These are phyloP conservation scores for Philopedon plagiatum DNA, from an alignment of 2,888 invertebrate genomes.

Conservation along the genomic window DNA sequence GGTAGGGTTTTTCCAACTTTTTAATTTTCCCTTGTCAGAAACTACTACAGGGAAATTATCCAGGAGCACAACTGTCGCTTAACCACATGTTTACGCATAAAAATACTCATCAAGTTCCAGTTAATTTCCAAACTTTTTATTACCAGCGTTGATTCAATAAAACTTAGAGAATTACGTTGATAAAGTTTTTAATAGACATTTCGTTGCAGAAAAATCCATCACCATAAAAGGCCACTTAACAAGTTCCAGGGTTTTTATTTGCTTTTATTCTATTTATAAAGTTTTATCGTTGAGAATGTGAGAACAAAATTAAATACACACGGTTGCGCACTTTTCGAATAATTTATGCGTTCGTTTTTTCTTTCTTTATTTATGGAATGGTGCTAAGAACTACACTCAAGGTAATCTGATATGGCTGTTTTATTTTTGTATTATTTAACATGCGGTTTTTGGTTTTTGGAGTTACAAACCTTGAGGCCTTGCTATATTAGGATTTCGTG, in stretches of 20 bases:
- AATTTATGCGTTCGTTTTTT: conserved; percentile 11
- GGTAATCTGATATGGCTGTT: conserved; percentile 9
- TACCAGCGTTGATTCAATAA: too few species aligned
- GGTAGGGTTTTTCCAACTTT: too few species aligned
- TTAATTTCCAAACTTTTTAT: too few species aligned
- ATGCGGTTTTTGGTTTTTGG: neutral
- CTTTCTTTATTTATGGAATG: conserved; percentile 3
- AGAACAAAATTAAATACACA: conserved; percentile 10
- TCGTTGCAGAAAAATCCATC: neutral
- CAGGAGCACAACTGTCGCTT: too few species aligned
- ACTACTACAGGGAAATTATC: too few species aligned
- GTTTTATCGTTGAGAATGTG: conserved; percentile 11
- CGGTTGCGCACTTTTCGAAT: conserved; percentile 1
- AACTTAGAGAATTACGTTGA: too few species aligned
- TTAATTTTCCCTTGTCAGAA: too few species aligned
- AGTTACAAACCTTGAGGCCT: neutral
- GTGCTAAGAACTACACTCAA: neutral
- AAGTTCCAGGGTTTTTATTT: neutral
- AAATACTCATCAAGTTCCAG: too few species aligned
- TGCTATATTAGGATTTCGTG: too few species aligned
- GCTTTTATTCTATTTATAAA: conserved; percentile 19
- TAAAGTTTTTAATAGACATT: neutral
- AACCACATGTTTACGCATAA: too few species aligned
- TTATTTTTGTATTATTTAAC: neutral
- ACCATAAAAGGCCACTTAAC: conserved; percentile 16